Percentiles rank a stretch among this genome's conserved stretches.
Conservation (phyloP, 2,113 vertebrate species). For the Tyrannus savana region DNA sequence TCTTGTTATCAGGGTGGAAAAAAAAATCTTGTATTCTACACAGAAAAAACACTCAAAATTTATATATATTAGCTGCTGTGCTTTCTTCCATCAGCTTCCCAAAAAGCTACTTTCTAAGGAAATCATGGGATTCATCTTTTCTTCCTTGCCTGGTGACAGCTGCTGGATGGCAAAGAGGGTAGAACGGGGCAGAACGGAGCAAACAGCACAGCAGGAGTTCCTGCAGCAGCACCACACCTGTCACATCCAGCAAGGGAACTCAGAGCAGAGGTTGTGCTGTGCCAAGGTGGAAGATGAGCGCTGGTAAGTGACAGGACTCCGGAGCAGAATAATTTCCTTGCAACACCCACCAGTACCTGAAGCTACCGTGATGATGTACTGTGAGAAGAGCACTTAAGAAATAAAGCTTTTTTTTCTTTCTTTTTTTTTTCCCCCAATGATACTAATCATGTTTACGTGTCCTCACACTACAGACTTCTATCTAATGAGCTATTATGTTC, state of each 20-base stretch:
- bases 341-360: not conserved
- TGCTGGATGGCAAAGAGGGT: not conserved
- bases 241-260: not conserved
- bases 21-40: not conserved
- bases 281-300: fast-evolving
- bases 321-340: not conserved
- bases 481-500: not conserved
- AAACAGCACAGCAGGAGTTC: not conserved
- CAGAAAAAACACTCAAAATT: not conserved
- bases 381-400: not conserved
- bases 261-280: not conserved
- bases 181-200: not conserved
- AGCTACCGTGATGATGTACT: not conserved
- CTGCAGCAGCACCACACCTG: not conserved
- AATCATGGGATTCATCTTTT: not conserved
- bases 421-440: not conserved
- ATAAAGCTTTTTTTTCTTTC: no score
- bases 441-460: not conserved
- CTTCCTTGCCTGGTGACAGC: not conserved
- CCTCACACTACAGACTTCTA: not conserved
- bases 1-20: not conserved
- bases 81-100: not conserved
- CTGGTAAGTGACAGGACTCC: not conserved
- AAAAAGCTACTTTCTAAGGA: not conserved
- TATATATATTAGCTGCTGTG: not conserved